phyloP scores from a whole-genome alignment of 2,888 invertebrate genomes.

The Clunio marinus region DNA sequence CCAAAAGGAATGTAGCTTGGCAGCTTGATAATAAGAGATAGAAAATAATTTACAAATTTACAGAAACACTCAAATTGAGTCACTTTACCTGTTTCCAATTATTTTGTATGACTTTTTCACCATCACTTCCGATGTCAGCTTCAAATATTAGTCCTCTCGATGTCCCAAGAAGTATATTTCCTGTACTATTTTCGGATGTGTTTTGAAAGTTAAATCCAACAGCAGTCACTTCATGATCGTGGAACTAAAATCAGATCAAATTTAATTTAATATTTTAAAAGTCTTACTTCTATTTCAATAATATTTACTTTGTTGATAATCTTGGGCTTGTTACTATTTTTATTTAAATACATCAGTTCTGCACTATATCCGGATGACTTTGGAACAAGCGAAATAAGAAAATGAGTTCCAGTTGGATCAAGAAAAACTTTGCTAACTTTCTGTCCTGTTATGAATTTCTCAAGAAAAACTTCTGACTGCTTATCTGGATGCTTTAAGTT shows the following conservation, averaged over 20 bases:
- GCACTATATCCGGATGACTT: conserved; percentile 54
- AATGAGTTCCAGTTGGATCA: conserved; percentile 82
- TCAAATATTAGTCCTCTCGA: conserved; percentile 87
- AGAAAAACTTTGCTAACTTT: conserved; percentile 52
- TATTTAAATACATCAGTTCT: conserved; percentile 76
- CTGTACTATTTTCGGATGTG: conserved; percentile 65
- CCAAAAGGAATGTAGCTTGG: conserved; percentile 73
- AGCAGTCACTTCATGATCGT: conserved; percentile 75
- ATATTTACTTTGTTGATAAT: conserved; percentile 50
- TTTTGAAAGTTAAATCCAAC: conserved; percentile 84
- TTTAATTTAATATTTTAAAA: conserved; percentile 19
- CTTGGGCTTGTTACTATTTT: conserved; percentile 70
- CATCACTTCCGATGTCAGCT: conserved; percentile 76
- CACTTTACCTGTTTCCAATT: conserved; percentile 78
- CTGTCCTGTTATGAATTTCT: conserved; percentile 48
- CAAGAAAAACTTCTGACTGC: conserved; percentile 51
- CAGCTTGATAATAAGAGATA: conserved; percentile 55
- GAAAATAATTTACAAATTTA: not conserved
- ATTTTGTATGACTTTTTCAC: conserved; percentile 78
- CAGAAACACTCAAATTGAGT: conserved; percentile 19
- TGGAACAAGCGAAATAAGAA: conserved; percentile 69
- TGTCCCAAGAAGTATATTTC: conserved; percentile 83
- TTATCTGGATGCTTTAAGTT: conserved; percentile 74
- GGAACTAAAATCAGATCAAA: conserved; percentile 42
- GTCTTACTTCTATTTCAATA: not conserved